A percentile compares a stretch with the other conserved stretches of the same genome.
Evolutionary conservation across 2,888 invertebrate genomes (phyloP).

Genomic region (Ferdinandea cuprea): DNA sequence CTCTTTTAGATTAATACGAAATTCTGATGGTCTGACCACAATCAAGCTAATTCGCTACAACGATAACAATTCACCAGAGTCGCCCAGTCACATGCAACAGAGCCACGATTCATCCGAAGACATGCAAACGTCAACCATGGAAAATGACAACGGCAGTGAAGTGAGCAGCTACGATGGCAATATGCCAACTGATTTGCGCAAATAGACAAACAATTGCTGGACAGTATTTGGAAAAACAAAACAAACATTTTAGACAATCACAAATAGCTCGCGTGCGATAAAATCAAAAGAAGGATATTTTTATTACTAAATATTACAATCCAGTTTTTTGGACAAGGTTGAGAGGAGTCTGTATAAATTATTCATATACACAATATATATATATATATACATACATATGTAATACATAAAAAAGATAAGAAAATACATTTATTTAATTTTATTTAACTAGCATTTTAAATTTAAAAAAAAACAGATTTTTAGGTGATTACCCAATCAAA

Average conservation of each 20-base stretch:
- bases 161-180: slow-evolving; percentile 72
- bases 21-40: slow-evolving; percentile 83
- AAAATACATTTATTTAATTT: slow-evolving; percentile 61
- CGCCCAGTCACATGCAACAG: slow-evolving; percentile 67
- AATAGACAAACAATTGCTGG: slow-evolving; percentile 73
- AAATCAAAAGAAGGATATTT: slow-evolving; percentile 46
- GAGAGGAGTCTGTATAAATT: slow-evolving; percentile 65
- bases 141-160: slow-evolving; percentile 76
- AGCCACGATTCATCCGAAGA: slow-evolving; percentile 66
- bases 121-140: slow-evolving; percentile 71
- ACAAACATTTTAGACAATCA: slow-evolving; percentile 62
- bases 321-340: slow-evolving; percentile 70
- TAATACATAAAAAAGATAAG: slow-evolving; percentile 20
- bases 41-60: slow-evolving; percentile 83
- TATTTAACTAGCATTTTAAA: slow-evolving; percentile 41
- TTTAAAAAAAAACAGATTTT: no score
- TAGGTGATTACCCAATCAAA: slow-evolving; percentile 68
- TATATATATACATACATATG: slow-evolving; percentile 39
- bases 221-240: slow-evolving; percentile 43
- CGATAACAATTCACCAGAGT: slow-evolving; percentile 75
- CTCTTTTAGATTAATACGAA: slow-evolving; percentile 81
- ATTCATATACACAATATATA: slow-evolving; percentile 55
- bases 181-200: slow-evolving; percentile 77
- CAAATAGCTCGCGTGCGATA: slow-evolving; percentile 37
- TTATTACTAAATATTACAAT: slow-evolving; percentile 61